These are phyloP conservation scores for Acrocera orbiculus DNA, from an alignment of 2,888 invertebrate species.

Conservation along the genomic window DNA sequence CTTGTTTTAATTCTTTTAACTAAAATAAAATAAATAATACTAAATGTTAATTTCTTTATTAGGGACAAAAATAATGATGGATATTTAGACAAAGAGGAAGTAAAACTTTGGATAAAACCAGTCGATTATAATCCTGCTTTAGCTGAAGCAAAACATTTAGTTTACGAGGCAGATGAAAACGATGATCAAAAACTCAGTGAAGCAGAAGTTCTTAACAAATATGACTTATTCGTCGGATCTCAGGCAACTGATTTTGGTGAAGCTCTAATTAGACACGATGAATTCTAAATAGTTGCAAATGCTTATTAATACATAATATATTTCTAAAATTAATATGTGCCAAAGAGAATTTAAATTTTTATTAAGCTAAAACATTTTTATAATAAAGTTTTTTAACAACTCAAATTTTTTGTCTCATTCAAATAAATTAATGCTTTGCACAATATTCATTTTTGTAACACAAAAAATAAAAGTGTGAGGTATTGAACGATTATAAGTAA, in stretches of 20 bases:
- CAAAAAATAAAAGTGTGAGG: no score
- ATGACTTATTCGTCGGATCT: slow-evolving; percentile 95
- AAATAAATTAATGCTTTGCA: no score
- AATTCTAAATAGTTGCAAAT: slow-evolving; percentile 62
- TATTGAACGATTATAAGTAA: no score
- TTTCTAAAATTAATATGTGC: no score
- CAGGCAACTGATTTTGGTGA: slow-evolving; percentile 99
- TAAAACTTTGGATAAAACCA: slow-evolving; percentile 87
- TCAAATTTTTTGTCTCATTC: no score
- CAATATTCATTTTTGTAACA: no score
- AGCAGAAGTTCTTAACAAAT: slow-evolving; percentile 81
- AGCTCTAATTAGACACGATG: slow-evolving; percentile 85
- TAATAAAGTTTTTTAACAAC: no score
- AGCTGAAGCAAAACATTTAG: slow-evolving; percentile 87
- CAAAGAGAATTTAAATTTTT: no score
- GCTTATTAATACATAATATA: not conserved
- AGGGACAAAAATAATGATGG: slow-evolving; percentile 50
- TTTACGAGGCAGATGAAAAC: slow-evolving; percentile 85
- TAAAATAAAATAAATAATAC: no score
- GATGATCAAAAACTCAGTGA: slow-evolving; percentile 78
- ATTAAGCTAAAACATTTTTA: no score
- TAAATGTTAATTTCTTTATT: slow-evolving; percentile 8
- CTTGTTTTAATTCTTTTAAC: no score
- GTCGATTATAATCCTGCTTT: slow-evolving; percentile 93
- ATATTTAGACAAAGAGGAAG: slow-evolving; percentile 72